A percentile compares a stretch with the other conserved stretches of the same genome.
phyloP scores from a whole-genome alignment of 2,113 vertebrate genomes.

The Rhinogobius similis region DNA sequence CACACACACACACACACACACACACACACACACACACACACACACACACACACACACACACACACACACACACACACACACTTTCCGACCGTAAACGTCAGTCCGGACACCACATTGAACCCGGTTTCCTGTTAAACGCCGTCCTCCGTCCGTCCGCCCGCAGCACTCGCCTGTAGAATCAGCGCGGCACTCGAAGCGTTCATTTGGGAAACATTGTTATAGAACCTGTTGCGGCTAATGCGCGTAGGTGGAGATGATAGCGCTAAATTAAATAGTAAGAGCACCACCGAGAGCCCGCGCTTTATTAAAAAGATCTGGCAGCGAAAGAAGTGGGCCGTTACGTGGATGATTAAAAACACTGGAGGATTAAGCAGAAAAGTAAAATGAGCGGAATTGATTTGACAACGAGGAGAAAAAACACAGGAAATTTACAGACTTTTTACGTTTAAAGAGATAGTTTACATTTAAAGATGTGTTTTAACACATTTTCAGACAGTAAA shows the following conservation, averaged over 20 bases:
- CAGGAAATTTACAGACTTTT: not conserved
- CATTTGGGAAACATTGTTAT: conserved; percentile 1
- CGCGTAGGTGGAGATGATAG: conserved; percentile 15
- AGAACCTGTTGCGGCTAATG: conserved; percentile 19
- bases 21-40: too few species aligned
- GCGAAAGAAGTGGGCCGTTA: not conserved
- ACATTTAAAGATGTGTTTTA: too few species aligned
- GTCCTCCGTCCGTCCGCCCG: not conserved
- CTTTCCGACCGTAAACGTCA: too few species aligned
- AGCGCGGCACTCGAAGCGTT: not conserved
- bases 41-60: too few species aligned
- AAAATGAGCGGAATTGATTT: not conserved
- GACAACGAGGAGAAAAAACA: not conserved
- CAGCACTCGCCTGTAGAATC: not conserved
- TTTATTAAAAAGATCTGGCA: conserved; percentile 11
- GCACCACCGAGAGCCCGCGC: not conserved
- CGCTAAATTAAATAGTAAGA: conserved; percentile 12
- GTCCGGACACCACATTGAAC: not conserved
- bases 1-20: too few species aligned
- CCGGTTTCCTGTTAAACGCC: not conserved
- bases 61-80: too few species aligned
- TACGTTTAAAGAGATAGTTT: too few species aligned
- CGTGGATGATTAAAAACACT: conserved; percentile 1
- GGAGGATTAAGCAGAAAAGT: conserved; percentile 1
- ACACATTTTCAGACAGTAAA: too few species aligned